Conservation (phyloP, 2,888 invertebrate genomes). For the Ophion ventricosus region DNA sequence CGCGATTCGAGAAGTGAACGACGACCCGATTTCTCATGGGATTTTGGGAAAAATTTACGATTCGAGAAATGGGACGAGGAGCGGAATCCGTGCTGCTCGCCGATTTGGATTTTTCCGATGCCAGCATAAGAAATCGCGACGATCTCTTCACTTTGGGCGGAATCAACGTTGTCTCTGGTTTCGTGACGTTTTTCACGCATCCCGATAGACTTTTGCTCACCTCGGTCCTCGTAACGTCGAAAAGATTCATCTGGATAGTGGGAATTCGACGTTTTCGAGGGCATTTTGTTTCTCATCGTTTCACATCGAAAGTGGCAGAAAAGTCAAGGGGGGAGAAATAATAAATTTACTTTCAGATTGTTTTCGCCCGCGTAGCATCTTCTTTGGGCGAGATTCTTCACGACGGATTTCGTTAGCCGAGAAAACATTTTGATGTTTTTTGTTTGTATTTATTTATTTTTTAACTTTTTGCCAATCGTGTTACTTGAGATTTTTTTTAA, state of each 20-base stretch:
- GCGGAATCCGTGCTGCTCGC: slow-evolving; percentile 19
- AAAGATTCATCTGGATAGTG: slow-evolving; percentile 31
- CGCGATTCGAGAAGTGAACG: slow-evolving; percentile 57
- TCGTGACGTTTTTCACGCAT: slow-evolving; percentile 40
- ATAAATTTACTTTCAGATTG: slow-evolving; percentile 71
- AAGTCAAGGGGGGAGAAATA: too few relatives aligned
- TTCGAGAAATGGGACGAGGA: background rate
- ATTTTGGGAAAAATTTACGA: slow-evolving; percentile 34
- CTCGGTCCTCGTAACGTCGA: slow-evolving; percentile 44
- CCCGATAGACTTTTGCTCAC: slow-evolving; percentile 33
- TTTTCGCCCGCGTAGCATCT: slow-evolving; percentile 68
- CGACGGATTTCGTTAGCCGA: slow-evolving; percentile 77
- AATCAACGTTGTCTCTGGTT: background rate
- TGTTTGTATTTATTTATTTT: slow-evolving; percentile 52
- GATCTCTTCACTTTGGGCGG: background rate
- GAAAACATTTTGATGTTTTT: slow-evolving; percentile 74
- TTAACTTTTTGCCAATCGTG: slow-evolving; percentile 58
- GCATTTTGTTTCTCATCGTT: background rate
- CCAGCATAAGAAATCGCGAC: slow-evolving; percentile 5
- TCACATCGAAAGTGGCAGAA: background rate
- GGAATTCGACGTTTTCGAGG: background rate
- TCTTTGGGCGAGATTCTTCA: slow-evolving; percentile 71
- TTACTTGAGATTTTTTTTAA: slow-evolving; percentile 74
- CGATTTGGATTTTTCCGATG: slow-evolving; percentile 41
- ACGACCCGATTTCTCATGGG: slow-evolving; percentile 26